These are phyloP conservation scores for Cryptoblepharus egeriae DNA, from an alignment of 2,797 vertebrate genomes.

Conservation along the genomic window DNA sequence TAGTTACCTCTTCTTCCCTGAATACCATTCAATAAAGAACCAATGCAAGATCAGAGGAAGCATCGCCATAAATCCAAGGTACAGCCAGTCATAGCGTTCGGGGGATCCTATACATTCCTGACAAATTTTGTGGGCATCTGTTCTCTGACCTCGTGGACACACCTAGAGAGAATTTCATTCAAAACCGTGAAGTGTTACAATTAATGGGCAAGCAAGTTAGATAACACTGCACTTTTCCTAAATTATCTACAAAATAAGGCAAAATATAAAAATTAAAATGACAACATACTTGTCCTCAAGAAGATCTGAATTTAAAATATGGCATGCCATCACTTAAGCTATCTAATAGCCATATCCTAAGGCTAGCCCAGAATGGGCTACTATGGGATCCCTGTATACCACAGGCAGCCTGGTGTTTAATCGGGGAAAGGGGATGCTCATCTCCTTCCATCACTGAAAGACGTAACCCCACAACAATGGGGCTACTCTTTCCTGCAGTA, in stretches of 20 bases:
- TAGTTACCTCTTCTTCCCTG: slow-evolving; percentile 94
- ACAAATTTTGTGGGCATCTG: slow-evolving; percentile 87
- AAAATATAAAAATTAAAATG: background rate
- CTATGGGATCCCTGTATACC: no score
- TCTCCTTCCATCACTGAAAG: no score
- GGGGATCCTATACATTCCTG: slow-evolving; percentile 86
- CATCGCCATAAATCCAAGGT: slow-evolving; percentile 98
- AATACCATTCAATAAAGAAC: slow-evolving; percentile 99
- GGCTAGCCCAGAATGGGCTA: no score
- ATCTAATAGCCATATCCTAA: no score
- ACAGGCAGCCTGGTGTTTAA: no score
- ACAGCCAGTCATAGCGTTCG: slow-evolving; percentile 96
- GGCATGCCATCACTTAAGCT: background rate
- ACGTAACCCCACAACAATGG: no score
- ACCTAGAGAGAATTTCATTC: slow-evolving; percentile 79
- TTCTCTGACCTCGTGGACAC: slow-evolving; percentile 92
- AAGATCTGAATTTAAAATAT: background rate
- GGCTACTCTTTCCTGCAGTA: no score
- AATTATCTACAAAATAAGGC: no score
- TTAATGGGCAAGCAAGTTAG: background rate
- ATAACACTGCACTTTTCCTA: no score
- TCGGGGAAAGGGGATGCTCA: no score
- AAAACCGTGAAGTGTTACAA: fast-evolving
- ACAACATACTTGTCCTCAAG: background rate
- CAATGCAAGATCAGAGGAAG: slow-evolving; percentile 94